phyloP scores from a whole-genome alignment of 2,888 invertebrate species.

The Drosophila mercatorum region DNA sequence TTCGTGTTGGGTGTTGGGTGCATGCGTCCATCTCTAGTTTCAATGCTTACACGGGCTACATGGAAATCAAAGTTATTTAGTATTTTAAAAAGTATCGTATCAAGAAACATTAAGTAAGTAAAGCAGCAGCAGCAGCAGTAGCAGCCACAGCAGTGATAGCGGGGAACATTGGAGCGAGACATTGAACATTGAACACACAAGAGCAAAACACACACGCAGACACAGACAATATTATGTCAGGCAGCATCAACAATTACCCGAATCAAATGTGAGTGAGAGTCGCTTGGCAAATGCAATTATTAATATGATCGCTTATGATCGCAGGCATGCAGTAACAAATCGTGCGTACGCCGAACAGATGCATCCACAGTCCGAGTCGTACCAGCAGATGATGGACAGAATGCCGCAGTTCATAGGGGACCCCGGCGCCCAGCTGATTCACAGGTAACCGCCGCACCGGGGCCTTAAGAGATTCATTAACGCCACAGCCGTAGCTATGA shows the following conservation, averaged over 20 bases:
- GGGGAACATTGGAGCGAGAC: conserved; percentile 6
- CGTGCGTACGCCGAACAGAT: conserved; percentile 51
- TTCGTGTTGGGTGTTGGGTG: conserved; percentile 4
- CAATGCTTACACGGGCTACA: conserved; percentile 32
- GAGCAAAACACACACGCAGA: conserved; percentile 21
- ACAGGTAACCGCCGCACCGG: conserved; percentile 14
- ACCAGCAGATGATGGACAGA: conserved; percentile 28
- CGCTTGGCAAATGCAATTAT: background rate
- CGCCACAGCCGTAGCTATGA: conserved; percentile 12
- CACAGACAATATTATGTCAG: conserved; percentile 77
- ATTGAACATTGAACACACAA: conserved; percentile 10
- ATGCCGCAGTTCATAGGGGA: conserved; percentile 36
- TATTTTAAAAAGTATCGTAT: conserved; percentile 35
- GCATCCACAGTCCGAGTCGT: conserved; percentile 18
- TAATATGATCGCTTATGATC: background rate
- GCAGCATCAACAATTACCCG: conserved; percentile 83
- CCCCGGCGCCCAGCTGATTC: conserved; percentile 32
- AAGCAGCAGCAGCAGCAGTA: conserved; percentile 7
- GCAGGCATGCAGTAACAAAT: conserved; percentile 75
- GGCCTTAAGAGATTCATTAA: background rate
- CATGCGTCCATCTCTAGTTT: conserved; percentile 44
- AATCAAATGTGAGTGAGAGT: conserved; percentile 77
- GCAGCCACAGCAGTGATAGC: conserved; percentile 9
- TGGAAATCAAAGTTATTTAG: conserved; percentile 54
- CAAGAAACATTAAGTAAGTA: conserved; percentile 22